A percentile compares a stretch with the other conserved stretches of the same genome.
Evolutionary conservation across 2,113 vertebrate species (phyloP).

Genomic region (Archilochus colubris): DNA sequence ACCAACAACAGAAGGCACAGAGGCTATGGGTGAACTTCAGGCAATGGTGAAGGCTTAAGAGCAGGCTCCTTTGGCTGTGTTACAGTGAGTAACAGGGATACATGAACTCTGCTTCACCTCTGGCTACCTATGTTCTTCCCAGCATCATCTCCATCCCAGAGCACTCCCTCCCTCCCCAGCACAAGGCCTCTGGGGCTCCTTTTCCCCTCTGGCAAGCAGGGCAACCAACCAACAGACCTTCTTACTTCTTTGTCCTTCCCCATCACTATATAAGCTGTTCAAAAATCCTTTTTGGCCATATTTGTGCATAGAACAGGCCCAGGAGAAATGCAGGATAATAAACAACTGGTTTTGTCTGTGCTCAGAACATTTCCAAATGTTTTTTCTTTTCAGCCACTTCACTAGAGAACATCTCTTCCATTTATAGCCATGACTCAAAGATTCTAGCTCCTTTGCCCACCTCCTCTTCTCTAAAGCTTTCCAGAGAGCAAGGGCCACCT

Average conservation of each 20-base stretch:
- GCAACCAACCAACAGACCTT: neutral
- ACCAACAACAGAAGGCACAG: neutral
- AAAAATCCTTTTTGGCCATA: neutral
- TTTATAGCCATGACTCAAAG: neutral
- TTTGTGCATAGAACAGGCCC: constrained; percentile 6
- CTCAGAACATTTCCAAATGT: neutral
- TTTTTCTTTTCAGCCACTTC: neutral
- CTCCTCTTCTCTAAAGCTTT: neutral
- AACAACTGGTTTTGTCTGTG: neutral
- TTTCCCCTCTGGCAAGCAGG: neutral
- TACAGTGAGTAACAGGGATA: neutral
- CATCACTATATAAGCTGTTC: neutral
- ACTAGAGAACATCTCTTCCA: neutral
- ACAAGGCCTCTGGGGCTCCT: neutral
- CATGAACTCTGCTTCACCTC: neutral
- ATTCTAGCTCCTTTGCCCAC: neutral
- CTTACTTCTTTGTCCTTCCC: neutral
- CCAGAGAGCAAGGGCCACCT: neutral
- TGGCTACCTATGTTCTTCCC: rapidly evolving
- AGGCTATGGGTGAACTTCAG: neutral
- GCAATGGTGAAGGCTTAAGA: neutral
- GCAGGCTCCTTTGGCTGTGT: neutral
- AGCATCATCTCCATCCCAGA: neutral
- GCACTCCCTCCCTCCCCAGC: neutral
- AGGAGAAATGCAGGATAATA: neutral